These are phyloP conservation scores for Syrrhaptes paradoxus DNA, from an alignment of 2,113 vertebrate genomes.

Conservation along the genomic window DNA sequence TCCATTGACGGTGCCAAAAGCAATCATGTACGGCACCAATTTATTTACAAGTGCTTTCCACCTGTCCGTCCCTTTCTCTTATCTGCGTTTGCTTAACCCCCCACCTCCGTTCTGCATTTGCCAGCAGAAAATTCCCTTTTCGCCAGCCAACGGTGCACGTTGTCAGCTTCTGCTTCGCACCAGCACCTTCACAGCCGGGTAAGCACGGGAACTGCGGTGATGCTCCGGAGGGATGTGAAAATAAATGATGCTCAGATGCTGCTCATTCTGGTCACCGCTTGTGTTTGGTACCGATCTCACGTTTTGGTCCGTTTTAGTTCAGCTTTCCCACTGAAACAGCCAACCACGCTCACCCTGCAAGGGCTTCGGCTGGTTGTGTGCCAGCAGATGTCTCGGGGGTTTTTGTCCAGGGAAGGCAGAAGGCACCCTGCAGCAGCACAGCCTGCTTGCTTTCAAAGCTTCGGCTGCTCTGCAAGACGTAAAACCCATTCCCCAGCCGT, in stretches of 20 bases:
- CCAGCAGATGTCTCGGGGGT: background rate
- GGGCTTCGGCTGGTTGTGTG: accelerated
- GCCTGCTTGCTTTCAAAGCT: background rate
- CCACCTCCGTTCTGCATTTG: background rate
- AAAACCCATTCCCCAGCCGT: accelerated
- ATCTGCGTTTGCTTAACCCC: background rate
- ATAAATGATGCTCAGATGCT: background rate
- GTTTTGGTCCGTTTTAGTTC: too few species aligned
- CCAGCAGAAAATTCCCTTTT: background rate
- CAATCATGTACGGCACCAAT: background rate
- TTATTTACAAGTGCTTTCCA: background rate
- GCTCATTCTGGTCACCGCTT: background rate
- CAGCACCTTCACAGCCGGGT: background rate
- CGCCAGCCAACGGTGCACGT: background rate
- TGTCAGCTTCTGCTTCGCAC: background rate
- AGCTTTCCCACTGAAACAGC: background rate
- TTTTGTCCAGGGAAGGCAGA: background rate
- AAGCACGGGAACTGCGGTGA: background rate
- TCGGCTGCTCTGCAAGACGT: background rate
- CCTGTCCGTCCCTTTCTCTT: background rate
- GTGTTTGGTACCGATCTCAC: background rate
- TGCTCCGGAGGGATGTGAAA: background rate
- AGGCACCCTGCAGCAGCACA: background rate
- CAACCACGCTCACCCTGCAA: background rate
- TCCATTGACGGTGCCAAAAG: background rate